phyloP scores from a whole-genome alignment of 1,140 invertebrate genomes.

The Camponotus floridanus region DNA sequence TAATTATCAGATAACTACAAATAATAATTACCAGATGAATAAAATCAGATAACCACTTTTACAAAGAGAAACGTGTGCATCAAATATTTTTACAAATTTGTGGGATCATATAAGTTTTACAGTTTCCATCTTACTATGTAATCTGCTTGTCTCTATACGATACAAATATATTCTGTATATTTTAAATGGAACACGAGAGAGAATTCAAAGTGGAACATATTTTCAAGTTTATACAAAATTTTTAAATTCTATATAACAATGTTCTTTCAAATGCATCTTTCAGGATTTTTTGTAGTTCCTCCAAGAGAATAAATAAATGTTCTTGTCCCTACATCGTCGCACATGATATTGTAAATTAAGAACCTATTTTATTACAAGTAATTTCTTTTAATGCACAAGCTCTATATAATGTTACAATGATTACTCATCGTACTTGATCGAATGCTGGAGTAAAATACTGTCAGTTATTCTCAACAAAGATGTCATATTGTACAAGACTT shows the following conservation, averaged over 20 bases:
- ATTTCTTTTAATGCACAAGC: slow-evolving; percentile 18
- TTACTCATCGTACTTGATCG: not conserved
- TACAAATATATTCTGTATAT: slow-evolving; percentile 13
- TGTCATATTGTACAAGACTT: slow-evolving; percentile 65
- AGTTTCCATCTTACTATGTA: slow-evolving; percentile 2
- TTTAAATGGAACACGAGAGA: not conserved
- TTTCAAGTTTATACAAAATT: slow-evolving; percentile 38
- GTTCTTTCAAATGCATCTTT: not conserved
- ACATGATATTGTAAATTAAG: not conserved
- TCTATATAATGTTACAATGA: not conserved
- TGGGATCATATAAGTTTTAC: slow-evolving; percentile 27
- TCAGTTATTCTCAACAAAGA: slow-evolving; percentile 54
- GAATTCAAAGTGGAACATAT: slow-evolving; percentile 21
- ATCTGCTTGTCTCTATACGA: slow-evolving; percentile 2
- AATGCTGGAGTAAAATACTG: not conserved
- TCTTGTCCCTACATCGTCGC: not conserved
- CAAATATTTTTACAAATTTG: slow-evolving; percentile 51
- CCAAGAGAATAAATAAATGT: not conserved
- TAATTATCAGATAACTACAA: not conserved
- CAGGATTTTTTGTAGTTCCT: not conserved
- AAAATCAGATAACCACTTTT: slow-evolving; percentile 21
- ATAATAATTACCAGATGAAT: not conserved
- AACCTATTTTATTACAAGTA: not conserved
- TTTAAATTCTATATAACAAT: slow-evolving; percentile 1
- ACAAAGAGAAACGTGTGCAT: not conserved